Conservation (phyloP, 2,113 vertebrate species). For the Calyptommatus sinebrachiatus region DNA sequence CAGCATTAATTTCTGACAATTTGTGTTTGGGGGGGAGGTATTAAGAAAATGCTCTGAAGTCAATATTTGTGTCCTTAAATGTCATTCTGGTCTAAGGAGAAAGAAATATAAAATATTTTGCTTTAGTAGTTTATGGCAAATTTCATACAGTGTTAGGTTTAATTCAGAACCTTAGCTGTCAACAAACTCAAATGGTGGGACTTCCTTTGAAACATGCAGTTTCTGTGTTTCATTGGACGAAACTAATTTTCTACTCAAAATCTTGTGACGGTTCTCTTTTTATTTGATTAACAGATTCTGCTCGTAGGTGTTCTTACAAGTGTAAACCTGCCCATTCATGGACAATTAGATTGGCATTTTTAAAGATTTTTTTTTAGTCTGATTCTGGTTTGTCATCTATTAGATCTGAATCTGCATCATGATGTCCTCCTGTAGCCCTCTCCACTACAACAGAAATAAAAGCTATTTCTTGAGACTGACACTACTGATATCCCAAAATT, state of each 20-base stretch:
- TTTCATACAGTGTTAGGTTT: background rate
- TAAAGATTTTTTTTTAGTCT: background rate
- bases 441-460: no score
- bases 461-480: background rate
- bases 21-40: no score
- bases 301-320: background rate
- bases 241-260: background rate
- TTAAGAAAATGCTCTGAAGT: no score
- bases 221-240: background rate
- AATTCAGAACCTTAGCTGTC: background rate
- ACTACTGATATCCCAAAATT: background rate
- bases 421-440: no score
- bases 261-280: background rate
- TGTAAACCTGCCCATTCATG: background rate
- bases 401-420: no score
- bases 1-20: no score
- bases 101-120: background rate
- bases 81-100: background rate
- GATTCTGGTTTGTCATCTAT: background rate
- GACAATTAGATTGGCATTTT: background rate
- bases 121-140: background rate
- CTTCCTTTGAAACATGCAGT: background rate
- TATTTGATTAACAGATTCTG: background rate
- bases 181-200: background rate
- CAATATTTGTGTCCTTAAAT: no score